These are phyloP conservation scores for Rutilus rutilus DNA, from an alignment of 2,113 vertebrate genomes.

Conservation along the genomic window DNA sequence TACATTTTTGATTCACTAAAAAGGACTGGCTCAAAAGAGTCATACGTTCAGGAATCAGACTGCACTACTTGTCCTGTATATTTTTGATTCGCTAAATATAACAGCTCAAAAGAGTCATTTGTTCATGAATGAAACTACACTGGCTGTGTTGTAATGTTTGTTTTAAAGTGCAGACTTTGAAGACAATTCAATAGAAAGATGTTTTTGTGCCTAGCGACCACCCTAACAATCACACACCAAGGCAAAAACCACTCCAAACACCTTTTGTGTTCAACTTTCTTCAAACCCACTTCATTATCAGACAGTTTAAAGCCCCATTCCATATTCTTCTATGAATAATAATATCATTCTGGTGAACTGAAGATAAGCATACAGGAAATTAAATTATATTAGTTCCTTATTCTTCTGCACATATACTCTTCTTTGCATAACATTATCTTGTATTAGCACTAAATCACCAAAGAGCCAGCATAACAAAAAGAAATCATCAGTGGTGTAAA, in stretches of 20 bases:
- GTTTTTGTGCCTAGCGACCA: too few species aligned
- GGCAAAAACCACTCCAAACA: background rate
- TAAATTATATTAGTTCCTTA: conserved; percentile 20
- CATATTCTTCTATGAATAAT: background rate
- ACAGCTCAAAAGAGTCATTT: background rate
- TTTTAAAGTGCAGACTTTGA: background rate
- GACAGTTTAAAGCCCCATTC: background rate
- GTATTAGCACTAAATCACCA: conserved; percentile 22
- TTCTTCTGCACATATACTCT: conserved; percentile 23
- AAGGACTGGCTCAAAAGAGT: too few species aligned
- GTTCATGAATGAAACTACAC: background rate
- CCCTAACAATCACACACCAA: background rate
- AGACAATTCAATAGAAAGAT: background rate
- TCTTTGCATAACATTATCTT: conserved; percentile 4
- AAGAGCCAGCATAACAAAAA: background rate
- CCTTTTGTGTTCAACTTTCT: background rate
- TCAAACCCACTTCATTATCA: background rate
- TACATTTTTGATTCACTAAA: too few species aligned
- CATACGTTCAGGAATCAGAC: too few species aligned
- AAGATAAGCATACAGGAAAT: conserved; percentile 26
- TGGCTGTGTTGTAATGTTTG: background rate
- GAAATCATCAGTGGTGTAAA: conserved; percentile 31
- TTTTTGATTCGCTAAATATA: background rate
- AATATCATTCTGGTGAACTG: conserved; percentile 7
- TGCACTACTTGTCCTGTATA: background rate